Percentiles rank a stretch among this genome's conserved stretches.
Evolutionary conservation across 2,113 vertebrate species (phyloP).

Genomic region (Dromaius novaehollandiae): DNA sequence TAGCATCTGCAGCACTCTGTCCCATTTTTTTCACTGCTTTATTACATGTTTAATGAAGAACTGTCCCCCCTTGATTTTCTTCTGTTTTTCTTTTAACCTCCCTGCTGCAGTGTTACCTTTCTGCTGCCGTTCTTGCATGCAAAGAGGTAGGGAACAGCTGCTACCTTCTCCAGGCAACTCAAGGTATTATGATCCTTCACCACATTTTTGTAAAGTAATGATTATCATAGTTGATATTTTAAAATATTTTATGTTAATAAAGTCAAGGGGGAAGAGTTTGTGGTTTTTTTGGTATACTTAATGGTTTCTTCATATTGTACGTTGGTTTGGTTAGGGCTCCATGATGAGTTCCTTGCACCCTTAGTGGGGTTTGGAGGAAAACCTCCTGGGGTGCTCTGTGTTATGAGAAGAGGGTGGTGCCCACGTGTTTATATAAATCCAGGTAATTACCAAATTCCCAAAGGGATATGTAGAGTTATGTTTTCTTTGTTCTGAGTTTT

Average conservation of each 20-base stretch:
- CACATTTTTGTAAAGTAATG: neutral
- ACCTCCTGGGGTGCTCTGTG: neutral
- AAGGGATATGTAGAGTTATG: neutral
- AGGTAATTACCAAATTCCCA: neutral
- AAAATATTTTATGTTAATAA: neutral
- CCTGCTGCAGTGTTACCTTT: neutral
- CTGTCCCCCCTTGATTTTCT: neutral
- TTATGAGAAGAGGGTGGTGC: neutral
- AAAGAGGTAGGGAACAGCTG: neutral
- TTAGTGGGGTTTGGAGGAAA: neutral
- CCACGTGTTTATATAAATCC: neutral
- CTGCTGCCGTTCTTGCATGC: rapidly evolving
- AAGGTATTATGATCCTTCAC: neutral
- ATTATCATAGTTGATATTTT: neutral
- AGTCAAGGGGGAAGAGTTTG: neutral
- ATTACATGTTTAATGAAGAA: neutral
- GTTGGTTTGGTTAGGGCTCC: neutral
- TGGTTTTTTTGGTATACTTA: neutral
- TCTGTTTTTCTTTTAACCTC: neutral
- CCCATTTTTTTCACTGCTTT: neutral
- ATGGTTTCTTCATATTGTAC: neutral
- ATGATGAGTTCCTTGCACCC: neutral
- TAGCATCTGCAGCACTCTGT: neutral
- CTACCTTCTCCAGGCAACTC: neutral
- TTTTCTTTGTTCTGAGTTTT: slow-evolving; percentile 21